These are phyloP conservation scores for Caenorhabditis becei DNA, from an alignment of 2,888 invertebrate species.

Conservation along the genomic window DNA sequence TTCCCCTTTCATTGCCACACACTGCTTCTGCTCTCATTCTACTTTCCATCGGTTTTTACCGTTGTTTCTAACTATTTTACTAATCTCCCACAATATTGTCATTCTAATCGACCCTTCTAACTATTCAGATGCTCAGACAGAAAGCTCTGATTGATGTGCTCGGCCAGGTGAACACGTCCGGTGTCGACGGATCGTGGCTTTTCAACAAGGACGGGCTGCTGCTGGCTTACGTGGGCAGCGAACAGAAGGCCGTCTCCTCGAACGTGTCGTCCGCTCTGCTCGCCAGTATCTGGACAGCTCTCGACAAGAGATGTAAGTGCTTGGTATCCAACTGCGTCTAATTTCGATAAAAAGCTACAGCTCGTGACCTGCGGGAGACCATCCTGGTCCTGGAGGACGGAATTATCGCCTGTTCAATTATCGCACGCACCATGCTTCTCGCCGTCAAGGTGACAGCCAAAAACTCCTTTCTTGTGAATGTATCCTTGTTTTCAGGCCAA, in stretches of 20 bases:
- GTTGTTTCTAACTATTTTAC: background rate
- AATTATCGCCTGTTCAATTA: conserved; percentile 35
- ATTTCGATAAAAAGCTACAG: conserved; percentile 21
- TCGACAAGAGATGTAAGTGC: conserved; percentile 64
- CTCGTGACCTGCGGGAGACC: conserved; percentile 63
- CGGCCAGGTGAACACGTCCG: conserved; percentile 71
- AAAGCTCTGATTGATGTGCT: conserved; percentile 71
- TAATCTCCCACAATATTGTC: background rate
- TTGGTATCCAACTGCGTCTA: background rate
- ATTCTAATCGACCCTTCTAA: background rate
- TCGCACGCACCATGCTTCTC: conserved; percentile 53
- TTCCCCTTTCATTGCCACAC: conserved; percentile 1
- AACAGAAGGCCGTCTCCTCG: conserved; percentile 58
- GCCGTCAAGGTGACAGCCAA: conserved; percentile 26
- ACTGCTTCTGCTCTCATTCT: conserved; percentile 7
- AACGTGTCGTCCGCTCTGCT: conserved; percentile 69
- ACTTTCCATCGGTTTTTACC: background rate
- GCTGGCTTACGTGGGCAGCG: conserved; percentile 68
- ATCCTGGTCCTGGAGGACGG: conserved; percentile 69
- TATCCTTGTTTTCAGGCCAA: conserved; percentile 45
- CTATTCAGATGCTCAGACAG: conserved; percentile 67
- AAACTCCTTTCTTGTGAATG: background rate
- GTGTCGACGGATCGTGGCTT: conserved; percentile 67
- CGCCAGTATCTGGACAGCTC: conserved; percentile 68
- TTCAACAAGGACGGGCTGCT: conserved; percentile 72